Percentiles rank a stretch among this genome's conserved stretches.
Conservation (phyloP, 2,888 invertebrate species). For the Drosophila testacea region DNA sequence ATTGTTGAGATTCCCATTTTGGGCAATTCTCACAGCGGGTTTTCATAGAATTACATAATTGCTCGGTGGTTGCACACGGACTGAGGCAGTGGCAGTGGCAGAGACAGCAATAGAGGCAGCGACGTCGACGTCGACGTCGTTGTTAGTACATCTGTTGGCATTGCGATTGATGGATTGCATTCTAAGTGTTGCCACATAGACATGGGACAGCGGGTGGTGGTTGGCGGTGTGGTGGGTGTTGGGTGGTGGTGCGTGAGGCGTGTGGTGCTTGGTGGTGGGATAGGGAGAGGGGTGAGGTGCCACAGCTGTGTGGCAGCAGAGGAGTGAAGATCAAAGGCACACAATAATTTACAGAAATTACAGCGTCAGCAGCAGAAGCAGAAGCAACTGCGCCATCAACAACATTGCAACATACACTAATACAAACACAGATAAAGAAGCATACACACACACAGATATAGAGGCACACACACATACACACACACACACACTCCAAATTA, state of each 20-base stretch:
- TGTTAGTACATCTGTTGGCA: constrained; percentile 28
- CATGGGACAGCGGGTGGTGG: not conserved
- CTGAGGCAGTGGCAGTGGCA: constrained; percentile 4
- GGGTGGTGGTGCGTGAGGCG: not conserved
- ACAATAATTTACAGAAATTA: constrained; percentile 53
- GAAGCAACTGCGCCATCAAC: constrained; percentile 45
- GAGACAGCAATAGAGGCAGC: constrained; percentile 1
- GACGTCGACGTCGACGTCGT: constrained; percentile 11
- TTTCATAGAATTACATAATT: constrained; percentile 55
- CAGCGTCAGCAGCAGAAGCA: constrained; percentile 25
- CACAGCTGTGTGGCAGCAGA: constrained; percentile 12
- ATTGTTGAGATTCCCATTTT: constrained; percentile 15
- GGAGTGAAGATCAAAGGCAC: constrained; percentile 67
- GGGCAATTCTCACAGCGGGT: constrained; percentile 47
- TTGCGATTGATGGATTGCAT: constrained; percentile 74
- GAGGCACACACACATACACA: constrained; percentile 10
- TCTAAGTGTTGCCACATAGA: constrained; percentile 68
- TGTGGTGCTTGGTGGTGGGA: not conserved
- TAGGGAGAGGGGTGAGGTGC: not conserved
- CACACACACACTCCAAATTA: constrained; percentile 51
- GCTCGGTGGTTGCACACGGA: constrained; percentile 49
- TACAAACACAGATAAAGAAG: constrained; percentile 19
- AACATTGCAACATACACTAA: constrained; percentile 65
- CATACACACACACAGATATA: constrained; percentile 8
- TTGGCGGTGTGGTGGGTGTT: constrained; percentile 2